These are phyloP conservation scores for Chymomyza procnemis DNA, from an alignment of 2,888 invertebrate genomes.

Conservation along the genomic window DNA sequence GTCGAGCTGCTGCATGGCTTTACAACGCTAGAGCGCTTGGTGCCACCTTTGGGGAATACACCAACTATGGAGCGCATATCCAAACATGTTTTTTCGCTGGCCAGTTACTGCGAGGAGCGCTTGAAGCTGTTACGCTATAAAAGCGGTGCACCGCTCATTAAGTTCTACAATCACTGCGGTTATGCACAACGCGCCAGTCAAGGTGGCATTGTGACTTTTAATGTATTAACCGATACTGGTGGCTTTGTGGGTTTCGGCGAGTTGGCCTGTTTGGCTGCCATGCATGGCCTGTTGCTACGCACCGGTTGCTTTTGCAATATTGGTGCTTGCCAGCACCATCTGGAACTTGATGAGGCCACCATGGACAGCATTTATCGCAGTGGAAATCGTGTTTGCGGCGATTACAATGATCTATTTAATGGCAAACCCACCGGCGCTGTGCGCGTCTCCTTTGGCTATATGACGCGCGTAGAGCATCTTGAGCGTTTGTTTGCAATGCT, in stretches of 20 bases:
- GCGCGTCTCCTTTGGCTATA: constrained; percentile 94
- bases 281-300: constrained; percentile 90
- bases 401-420: constrained; percentile 89
- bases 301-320: constrained; percentile 98
- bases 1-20: constrained; percentile 90
- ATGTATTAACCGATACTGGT: constrained; percentile 87
- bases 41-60: constrained; percentile 77
- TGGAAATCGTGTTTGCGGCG: constrained; percentile 94
- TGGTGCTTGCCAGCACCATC: constrained; percentile 92
- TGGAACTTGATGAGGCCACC: constrained; percentile 84
- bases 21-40: constrained; percentile 83
- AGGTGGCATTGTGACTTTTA: constrained; percentile 94
- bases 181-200: constrained; percentile 83
- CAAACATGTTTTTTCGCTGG: constrained; percentile 86
- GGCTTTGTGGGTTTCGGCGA: constrained; percentile 92
- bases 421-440: constrained; percentile 95
- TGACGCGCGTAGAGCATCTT: constrained; percentile 87
- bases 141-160: constrained; percentile 85
- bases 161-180: constrained; percentile 86
- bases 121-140: constrained; percentile 83
- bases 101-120: constrained; percentile 84
- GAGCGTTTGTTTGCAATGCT: constrained; percentile 87
- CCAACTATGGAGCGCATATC: constrained; percentile 83
- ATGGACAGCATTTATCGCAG: constrained; percentile 87
- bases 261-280: constrained; percentile 92